These are phyloP conservation scores for Gonocerus acuteangulatus DNA, from an alignment of 2,888 invertebrate species.

Conservation along the genomic window DNA sequence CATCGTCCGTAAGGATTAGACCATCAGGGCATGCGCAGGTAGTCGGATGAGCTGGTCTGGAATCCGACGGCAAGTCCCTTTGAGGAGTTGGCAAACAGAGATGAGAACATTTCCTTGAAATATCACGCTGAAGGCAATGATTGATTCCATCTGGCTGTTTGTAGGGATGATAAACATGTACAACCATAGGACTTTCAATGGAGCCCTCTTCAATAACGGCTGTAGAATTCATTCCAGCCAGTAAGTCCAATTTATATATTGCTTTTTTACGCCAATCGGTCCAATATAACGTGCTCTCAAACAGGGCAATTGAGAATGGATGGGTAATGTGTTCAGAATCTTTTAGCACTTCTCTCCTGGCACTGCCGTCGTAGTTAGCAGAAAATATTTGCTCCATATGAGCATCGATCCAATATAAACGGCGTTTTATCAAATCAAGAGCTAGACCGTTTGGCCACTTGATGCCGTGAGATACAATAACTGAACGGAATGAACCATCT, in stretches of 20 bases:
- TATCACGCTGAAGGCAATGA: constrained; percentile 81
- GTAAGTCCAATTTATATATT: constrained; percentile 85
- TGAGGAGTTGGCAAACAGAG: constrained; percentile 84
- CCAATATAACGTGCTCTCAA: constrained; percentile 96
- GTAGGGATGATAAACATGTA: constrained; percentile 90
- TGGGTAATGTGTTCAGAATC: constrained; percentile 73
- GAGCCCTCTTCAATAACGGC: constrained; percentile 71
- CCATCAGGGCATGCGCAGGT: constrained; percentile 87
- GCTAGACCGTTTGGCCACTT: constrained; percentile 96
- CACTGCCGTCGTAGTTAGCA: constrained; percentile 77
- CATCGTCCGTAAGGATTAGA: constrained; percentile 64
- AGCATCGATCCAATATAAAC: constrained; percentile 94
- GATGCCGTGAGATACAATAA: constrained; percentile 76
- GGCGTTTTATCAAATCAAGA: constrained; percentile 77
- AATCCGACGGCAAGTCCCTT: constrained; percentile 66
- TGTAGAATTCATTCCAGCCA: constrained; percentile 70
- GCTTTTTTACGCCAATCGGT: constrained; percentile 94
- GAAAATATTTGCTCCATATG: constrained; percentile 83
- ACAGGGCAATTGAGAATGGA: constrained; percentile 89
- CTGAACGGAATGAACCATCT: constrained; percentile 85
- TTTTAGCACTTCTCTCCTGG: constrained; percentile 63
- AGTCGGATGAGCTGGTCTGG: no score
- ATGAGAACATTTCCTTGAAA: constrained; percentile 90
- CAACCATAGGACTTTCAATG: constrained; percentile 86
- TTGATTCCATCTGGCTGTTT: constrained; percentile 86